phyloP scores from a whole-genome alignment of 2,797 vertebrate species.

The Periophthalmus magnuspinnatus region DNA sequence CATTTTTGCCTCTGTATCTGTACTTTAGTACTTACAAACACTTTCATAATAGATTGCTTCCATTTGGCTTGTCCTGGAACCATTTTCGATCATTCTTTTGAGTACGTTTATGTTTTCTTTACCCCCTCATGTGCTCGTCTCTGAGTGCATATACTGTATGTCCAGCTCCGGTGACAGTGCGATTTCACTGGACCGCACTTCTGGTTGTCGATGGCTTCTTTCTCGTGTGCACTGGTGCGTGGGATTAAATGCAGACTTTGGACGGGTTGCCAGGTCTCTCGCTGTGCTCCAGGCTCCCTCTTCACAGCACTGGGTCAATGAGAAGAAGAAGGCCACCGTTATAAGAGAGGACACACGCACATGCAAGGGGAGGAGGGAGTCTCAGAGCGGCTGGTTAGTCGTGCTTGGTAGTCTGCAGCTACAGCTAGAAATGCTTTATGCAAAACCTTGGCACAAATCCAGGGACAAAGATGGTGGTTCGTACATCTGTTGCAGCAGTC shows the following conservation, averaged over 20 bases:
- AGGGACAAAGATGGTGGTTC: background rate
- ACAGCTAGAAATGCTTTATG: conserved; percentile 15
- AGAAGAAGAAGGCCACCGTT: conserved; percentile 51
- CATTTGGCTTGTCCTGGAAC: background rate
- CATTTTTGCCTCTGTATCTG: too few species aligned
- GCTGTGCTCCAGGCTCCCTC: conserved; percentile 41
- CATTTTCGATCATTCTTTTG: background rate
- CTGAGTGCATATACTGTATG: background rate
- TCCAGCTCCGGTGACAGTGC: conserved; percentile 16
- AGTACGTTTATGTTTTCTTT: background rate
- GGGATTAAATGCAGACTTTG: conserved; percentile 62
- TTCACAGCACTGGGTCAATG: conserved; percentile 50
- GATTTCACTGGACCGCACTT: conserved; percentile 38
- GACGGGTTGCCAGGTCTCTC: conserved; percentile 57
- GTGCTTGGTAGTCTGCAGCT: conserved; percentile 11
- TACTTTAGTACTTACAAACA: background rate
- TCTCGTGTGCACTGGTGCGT: conserved; percentile 54
- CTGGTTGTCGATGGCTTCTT: conserved; percentile 43
- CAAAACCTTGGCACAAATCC: conserved; percentile 4
- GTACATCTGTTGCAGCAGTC: too few species aligned
- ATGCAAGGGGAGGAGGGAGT: conserved; percentile 6
- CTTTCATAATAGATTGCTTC: background rate
- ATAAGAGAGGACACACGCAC: conserved; percentile 30
- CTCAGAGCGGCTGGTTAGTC: conserved; percentile 14
- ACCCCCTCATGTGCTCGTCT: conserved; percentile 2